Evolutionary conservation across 2,797 vertebrate species (phyloP), one percentile per base, ranked within the genome.

Genomic region (Aotus griseimembra): DNA sequence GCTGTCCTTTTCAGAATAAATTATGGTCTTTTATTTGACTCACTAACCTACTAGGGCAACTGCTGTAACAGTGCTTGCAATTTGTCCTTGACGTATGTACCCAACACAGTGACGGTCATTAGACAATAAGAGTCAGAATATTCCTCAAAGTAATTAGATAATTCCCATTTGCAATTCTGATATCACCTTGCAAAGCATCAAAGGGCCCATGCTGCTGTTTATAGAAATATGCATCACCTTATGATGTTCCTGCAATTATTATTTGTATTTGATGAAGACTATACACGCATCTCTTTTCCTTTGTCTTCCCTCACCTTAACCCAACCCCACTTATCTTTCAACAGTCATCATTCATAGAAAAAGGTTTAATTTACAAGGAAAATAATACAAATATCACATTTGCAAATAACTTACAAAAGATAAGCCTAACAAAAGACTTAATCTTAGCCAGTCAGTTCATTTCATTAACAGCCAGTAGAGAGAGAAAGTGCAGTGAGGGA

Each of bases 1-100:
- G 2, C 46, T 82, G 36, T 88, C 39, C 24, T 92, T 93, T 95
- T 88, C 76, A 92, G 41, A 95, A 97, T 97, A 97, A 94, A 97
- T 90, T 67, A 80, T 79, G 82, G 58, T 20, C 48, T 58, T 85
- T 85, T 84, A 58, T 81, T 94, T 93, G 85, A 95, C 91, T 97
- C 61, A 55, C 26, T 94, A 85, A 79, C 36, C 46, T 89, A 80
- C 79, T 57, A 84, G n/a, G 26, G 14, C 58, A 77, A 61, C 58
- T 72, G 55, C 48, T 76, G 1, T 82, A 94, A 93, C 77, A 96
- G 79, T 70, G 46, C 73, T 93, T 97, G 28, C 67, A 28, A 82
- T 94, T 90, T 79, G 80, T 92, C 93, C 90, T 94, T 88, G 70
- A 94, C 79, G 52, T 92, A 39, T 58, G 15, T 64, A 58, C 28